Base-by-base conservation (phyloP, 1,140 invertebrate species). In the Batillaria attramentaria region DNA sequence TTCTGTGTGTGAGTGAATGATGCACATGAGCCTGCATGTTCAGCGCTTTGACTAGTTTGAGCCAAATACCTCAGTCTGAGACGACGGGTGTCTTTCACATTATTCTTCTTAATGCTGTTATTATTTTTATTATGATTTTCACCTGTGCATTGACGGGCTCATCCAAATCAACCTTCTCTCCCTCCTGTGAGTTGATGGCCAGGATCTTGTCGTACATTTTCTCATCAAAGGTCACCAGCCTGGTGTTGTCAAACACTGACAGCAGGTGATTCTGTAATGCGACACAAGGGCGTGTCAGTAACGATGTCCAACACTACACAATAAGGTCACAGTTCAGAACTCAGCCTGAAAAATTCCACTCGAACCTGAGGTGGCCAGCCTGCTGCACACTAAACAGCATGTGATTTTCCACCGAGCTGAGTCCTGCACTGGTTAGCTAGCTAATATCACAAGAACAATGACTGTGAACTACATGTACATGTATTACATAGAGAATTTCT, bases 171-270 rank as follows among this genome's bases (percentile, higher is more conserved):
- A 99, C 97, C 72, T 93, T 94, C 92, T 99, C 98, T 35, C 96
- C 96, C 92, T 99, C 98, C 5, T 95, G 96, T 1, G 97, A 99
- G 70, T 97, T 94, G 39, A 99, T 95, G 0, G 96, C 95, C 57
- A 95, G 93, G 92, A 99, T 99, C 90, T 97, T 98, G 88, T 99
- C 98, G 88, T 99, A 99, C 85, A 97, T 95, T 66, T 97, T 95
- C 86, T 99, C 97, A 87, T 99, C 97, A 90, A 99, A 98, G 85
- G 95, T 95, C 0, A 99, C 97, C 78, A 94, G 95, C 86, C 95
- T 93, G 0, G 96, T 98, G 86, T 99, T 99, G 90, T 99, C 97
- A 91, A 99, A 99, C 84, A 99, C 98, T 6, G 96, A 98, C 2
- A 99, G 90, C 28, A 99, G 91, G 91, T 99, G 97, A 88, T 97